Conservation (phyloP, 1,140 invertebrate species). For the Tetranychus urticae region DNA sequence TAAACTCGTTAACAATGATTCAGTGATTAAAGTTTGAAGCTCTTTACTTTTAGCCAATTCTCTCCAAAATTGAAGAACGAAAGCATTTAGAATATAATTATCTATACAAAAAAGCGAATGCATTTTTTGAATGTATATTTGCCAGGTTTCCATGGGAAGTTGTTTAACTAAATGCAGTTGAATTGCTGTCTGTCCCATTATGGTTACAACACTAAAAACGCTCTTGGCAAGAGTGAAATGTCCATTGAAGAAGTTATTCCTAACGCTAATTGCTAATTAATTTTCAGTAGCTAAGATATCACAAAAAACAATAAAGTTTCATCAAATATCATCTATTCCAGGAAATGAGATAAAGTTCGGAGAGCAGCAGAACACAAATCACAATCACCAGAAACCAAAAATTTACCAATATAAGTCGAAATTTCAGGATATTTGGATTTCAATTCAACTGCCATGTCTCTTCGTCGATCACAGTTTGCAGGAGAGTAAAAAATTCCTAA, state of each 20-base stretch:
- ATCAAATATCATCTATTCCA: slow-evolving; percentile 66
- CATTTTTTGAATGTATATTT: slow-evolving; percentile 41
- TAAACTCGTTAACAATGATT: neutral
- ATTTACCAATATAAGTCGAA: slow-evolving; percentile 15
- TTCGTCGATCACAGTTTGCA: neutral
- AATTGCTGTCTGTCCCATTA: neutral
- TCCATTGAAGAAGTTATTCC: neutral
- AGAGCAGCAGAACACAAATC: slow-evolving; percentile 18
- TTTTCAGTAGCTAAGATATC: neutral
- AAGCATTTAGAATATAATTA: neutral
- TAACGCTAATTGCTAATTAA: neutral
- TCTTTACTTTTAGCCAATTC: neutral
- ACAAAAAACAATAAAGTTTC: slow-evolving; percentile 15
- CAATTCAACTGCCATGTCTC: slow-evolving; percentile 3
- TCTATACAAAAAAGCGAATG: slow-evolving; percentile 43
- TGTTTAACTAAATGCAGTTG: neutral
- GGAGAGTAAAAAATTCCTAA: slow-evolving; percentile 46
- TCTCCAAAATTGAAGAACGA: neutral
- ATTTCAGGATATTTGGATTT: neutral
- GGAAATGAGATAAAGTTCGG: slow-evolving; percentile 54
- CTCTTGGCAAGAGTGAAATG: neutral
- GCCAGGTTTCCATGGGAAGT: neutral
- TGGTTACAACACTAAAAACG: neutral
- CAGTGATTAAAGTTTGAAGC: neutral
- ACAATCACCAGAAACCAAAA: slow-evolving; percentile 2